Evolutionary conservation across 2,797 vertebrate species (phyloP).

Genomic region (Galagoides demidoff): DNA sequence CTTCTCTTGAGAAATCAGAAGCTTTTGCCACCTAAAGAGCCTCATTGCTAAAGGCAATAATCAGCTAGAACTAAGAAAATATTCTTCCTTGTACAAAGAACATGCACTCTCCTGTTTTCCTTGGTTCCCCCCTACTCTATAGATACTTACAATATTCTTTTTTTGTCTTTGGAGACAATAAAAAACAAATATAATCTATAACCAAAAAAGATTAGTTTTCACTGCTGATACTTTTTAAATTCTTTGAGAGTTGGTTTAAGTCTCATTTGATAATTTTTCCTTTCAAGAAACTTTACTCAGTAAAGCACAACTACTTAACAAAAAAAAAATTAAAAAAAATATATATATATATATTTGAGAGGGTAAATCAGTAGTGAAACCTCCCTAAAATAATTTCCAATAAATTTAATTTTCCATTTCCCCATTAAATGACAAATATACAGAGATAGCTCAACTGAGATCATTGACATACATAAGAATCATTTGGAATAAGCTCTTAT

Average conservation of each 20-base stretch:
- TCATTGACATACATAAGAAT: background rate
- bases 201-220: background rate
- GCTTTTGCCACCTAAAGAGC: background rate
- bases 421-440: background rate
- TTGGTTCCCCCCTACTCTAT: background rate
- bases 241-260: background rate
- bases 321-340: background rate
- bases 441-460: background rate
- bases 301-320: background rate
- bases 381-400: background rate
- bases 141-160: background rate
- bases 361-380: background rate
- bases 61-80: background rate
- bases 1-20: background rate
- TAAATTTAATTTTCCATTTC: background rate
- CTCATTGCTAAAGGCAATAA: background rate
- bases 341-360: background rate
- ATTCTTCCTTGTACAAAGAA: background rate
- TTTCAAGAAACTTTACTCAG: background rate
- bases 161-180: background rate
- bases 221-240: background rate
- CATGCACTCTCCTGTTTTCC: background rate
- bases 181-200: background rate
- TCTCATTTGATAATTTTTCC: background rate
- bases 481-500: background rate